These are phyloP conservation scores for Conus ventricosus DNA, from an alignment of 1,140 invertebrate genomes.

Conservation along the genomic window DNA sequence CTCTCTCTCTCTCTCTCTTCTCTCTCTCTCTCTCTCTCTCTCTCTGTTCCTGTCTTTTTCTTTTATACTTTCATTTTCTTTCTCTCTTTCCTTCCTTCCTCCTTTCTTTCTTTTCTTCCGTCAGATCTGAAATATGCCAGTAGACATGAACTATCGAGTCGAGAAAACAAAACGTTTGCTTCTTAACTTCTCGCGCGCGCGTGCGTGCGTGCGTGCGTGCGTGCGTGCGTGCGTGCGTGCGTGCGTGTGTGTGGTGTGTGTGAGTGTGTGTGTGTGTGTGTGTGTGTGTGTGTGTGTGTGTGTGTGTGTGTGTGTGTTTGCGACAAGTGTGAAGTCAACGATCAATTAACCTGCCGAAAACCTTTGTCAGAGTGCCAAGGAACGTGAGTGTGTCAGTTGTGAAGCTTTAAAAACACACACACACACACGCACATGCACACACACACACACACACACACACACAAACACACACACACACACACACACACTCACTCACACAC, in stretches of 20 bases:
- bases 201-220: too few relatives aligned
- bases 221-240: not conserved
- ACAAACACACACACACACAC: not conserved
- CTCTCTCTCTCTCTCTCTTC: too few relatives aligned
- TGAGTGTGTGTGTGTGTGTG: not conserved
- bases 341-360: too few relatives aligned
- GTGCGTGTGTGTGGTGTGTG: not conserved
- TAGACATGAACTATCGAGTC: too few relatives aligned
- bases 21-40: too few relatives aligned
- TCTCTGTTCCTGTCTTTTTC: too few relatives aligned
- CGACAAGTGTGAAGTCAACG: not conserved
- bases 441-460: not conserved
- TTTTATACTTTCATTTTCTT: too few relatives aligned
- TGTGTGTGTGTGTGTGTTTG: not conserved
- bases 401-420: not conserved
- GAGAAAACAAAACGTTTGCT: too few relatives aligned
- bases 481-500: conserved; percentile 4
- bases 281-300: not conserved
- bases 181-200: too few relatives aligned
- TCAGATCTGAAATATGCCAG: too few relatives aligned
- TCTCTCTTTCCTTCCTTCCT: not conserved
- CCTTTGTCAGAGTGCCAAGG: too few relatives aligned
- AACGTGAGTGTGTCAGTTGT: not conserved
- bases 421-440: not conserved
- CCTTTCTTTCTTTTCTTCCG: too few relatives aligned